Evolutionary conservation across 1,140 invertebrate species (phyloP).

Genomic region (Anoplolepis gracilipes): DNA sequence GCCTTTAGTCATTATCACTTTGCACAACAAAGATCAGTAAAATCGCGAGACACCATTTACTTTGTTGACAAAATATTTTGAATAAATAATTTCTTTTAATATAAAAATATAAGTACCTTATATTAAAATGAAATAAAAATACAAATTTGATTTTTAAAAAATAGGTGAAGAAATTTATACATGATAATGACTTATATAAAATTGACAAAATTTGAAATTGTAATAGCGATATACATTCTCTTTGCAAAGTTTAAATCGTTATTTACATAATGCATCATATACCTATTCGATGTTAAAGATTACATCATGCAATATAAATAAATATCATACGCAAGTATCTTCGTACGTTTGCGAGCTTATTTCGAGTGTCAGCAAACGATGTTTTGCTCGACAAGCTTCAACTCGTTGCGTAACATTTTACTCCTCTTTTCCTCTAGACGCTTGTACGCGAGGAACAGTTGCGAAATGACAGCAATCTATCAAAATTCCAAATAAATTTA

Average conservation of each 20-base stretch:
- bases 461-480: conserved; percentile 35
- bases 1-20: conserved; percentile 13
- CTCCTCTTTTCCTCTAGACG: not conserved
- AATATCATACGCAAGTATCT: not conserved
- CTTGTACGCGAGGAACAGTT: conserved; percentile 53
- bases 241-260: too few relatives aligned
- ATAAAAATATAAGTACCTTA: not conserved
- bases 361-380: conserved; percentile 1
- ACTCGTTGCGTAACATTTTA: conserved; percentile 13
- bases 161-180: not conserved
- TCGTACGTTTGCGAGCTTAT: not conserved
- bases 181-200: not conserved
- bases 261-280: not conserved
- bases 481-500: conserved; percentile 55
- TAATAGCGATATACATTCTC: not conserved
- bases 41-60: conserved; percentile 4
- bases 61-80: not conserved
- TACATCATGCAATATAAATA: not conserved
- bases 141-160: too few relatives aligned
- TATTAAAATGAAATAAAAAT: not conserved
- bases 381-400: conserved; percentile 42
- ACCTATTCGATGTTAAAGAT: not conserved
- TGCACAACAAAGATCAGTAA: not conserved
- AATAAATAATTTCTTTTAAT: not conserved
- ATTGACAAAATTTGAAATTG: not conserved